phyloP scores from a whole-genome alignment of 2,888 invertebrate species.

The Drosophila borborema region DNA sequence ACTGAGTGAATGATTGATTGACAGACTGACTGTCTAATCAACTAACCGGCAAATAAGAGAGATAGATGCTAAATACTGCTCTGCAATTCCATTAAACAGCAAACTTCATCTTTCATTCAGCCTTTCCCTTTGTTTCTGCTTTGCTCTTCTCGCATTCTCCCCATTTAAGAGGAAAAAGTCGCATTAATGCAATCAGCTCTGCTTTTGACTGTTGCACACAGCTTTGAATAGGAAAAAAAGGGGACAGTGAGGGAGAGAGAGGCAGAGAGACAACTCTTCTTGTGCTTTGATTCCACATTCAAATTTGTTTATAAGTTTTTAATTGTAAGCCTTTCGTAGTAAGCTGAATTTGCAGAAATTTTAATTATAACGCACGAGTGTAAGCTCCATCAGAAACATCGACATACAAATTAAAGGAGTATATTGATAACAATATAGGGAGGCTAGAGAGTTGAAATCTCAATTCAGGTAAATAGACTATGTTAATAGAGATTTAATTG shows the following conservation, averaged over 20 bases:
- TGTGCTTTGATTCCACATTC: background rate
- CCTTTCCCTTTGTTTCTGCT: background rate
- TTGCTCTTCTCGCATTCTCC: background rate
- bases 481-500: no score
- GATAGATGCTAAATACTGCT: background rate
- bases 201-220: background rate
- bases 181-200: background rate
- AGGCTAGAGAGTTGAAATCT: background rate
- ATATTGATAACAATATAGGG: background rate
- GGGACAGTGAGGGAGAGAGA: no score
- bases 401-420: background rate
- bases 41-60: background rate
- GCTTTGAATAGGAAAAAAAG: background rate
- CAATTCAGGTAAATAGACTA: no score
- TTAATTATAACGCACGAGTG: constrained; percentile 29
- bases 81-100: background rate
- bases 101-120: background rate
- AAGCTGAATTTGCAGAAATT: constrained; percentile 3
- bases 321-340: constrained; percentile 38
- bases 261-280: background rate
- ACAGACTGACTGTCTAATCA: background rate
- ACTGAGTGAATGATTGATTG: background rate
- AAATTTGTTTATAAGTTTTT: constrained; percentile 32
- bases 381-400: constrained; percentile 34
- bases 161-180: background rate